Conservation (phyloP, 1,140 invertebrate species). For the Bombus difficillimus region DNA sequence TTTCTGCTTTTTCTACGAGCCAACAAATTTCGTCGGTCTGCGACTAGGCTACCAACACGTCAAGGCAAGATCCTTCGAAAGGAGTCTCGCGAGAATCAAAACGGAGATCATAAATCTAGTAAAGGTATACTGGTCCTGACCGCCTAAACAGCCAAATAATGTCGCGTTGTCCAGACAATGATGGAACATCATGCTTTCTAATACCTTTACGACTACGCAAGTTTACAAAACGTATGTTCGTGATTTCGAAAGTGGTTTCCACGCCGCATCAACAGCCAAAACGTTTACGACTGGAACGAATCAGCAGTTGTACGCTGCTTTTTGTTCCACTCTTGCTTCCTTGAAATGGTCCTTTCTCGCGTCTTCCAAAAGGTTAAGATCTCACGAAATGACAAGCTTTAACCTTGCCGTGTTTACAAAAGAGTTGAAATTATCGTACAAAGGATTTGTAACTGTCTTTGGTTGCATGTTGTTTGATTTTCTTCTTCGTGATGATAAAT, state of each 20-base stretch:
- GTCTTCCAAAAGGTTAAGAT: not conserved
- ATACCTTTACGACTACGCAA: constrained; percentile 63
- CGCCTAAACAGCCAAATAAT: constrained; percentile 69
- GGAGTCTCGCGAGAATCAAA: constrained; percentile 42
- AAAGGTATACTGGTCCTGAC: constrained; percentile 25
- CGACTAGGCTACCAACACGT: not conserved
- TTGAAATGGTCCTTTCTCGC: not conserved
- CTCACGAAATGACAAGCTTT: not conserved
- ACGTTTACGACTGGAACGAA: constrained; percentile 59
- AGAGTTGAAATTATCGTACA: not conserved
- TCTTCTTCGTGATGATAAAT: too few species aligned
- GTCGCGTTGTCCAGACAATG: constrained; percentile 67
- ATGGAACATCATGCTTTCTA: constrained; percentile 62
- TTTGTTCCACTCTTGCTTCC: constrained; percentile 36
- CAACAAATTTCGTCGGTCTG: constrained; percentile 46
- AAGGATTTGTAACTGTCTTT: not conserved
- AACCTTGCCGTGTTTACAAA: not conserved
- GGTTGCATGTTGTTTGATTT: too few species aligned
- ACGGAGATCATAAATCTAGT: constrained; percentile 68
- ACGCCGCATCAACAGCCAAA: not conserved
- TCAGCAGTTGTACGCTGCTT: not conserved
- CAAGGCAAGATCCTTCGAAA: not conserved
- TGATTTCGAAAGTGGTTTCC: not conserved
- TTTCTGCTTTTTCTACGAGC: constrained; percentile 41
- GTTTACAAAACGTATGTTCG: constrained; percentile 42